Conservation (phyloP, 1,140 invertebrate genomes). For the Cherax destructor region DNA sequence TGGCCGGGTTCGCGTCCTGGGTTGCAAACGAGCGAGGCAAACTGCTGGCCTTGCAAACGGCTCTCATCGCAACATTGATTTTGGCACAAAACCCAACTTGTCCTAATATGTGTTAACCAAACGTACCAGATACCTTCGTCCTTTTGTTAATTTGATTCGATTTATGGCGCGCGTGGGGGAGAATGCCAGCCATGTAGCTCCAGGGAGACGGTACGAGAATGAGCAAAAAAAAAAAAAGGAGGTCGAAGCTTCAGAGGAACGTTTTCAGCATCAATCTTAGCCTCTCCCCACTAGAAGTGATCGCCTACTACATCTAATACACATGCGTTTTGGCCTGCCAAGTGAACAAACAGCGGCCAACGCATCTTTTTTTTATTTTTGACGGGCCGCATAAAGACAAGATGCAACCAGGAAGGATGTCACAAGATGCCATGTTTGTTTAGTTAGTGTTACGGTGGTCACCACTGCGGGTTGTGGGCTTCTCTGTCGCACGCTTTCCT, state of each 20-base stretch:
- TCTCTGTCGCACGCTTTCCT: neutral
- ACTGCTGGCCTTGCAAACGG: slow-evolving; percentile 66
- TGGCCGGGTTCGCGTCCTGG: slow-evolving; percentile 56
- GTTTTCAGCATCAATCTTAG: neutral
- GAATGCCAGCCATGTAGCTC: neutral
- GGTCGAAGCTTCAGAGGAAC: neutral
- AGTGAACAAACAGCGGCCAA: slow-evolving; percentile 22
- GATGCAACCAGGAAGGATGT: neutral
- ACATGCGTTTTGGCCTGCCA: slow-evolving; percentile 51
- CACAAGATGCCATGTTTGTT: neutral
- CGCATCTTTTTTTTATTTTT: neutral
- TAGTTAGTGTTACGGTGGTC: neutral
- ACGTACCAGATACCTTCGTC: slow-evolving; percentile 66
- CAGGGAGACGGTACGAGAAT: neutral
- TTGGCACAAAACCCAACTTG: slow-evolving; percentile 69
- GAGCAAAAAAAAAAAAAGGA: neutral
- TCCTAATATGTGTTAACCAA: slow-evolving; percentile 68
- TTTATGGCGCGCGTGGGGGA: slow-evolving; percentile 41
- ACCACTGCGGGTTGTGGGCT: neutral
- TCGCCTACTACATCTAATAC: slow-evolving; percentile 33
- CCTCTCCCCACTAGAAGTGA: slow-evolving; percentile 1
- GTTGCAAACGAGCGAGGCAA: slow-evolving; percentile 63
- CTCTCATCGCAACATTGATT: slow-evolving; percentile 68
- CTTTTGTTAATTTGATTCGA: slow-evolving; percentile 66
- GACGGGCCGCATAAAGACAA: neutral